Percentiles rank a stretch among this genome's conserved stretches.
Evolutionary conservation across 2,797 vertebrate species (phyloP).

Genomic region (Enteromius thamalakanensis): DNA sequence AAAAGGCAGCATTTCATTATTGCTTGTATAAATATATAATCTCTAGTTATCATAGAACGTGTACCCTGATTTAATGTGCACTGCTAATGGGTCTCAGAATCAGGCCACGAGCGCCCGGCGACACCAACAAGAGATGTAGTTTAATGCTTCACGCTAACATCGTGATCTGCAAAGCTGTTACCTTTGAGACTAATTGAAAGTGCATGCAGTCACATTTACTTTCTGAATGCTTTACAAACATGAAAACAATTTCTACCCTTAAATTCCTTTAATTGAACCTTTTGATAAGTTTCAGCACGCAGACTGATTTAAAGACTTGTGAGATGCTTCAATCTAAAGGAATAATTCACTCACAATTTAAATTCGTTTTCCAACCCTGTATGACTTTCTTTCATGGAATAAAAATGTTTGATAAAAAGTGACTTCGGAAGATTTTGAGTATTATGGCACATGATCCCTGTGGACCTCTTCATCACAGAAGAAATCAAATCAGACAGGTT

Average conservation of each 20-base stretch:
- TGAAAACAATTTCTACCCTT: background rate
- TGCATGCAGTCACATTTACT: slow-evolving; percentile 67
- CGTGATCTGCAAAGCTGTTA: slow-evolving; percentile 4
- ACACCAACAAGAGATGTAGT: slow-evolving; percentile 5
- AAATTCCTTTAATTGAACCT: background rate
- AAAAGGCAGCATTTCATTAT: slow-evolving; percentile 72
- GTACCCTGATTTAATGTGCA: slow-evolving; percentile 56
- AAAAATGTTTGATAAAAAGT: background rate
- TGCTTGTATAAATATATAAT: slow-evolving; percentile 79
- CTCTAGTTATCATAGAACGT: slow-evolving; percentile 60
- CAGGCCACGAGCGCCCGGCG: background rate
- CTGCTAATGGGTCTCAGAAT: slow-evolving; percentile 50
- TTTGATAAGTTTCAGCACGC: background rate
- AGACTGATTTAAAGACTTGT: background rate
- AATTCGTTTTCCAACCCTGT: background rate
- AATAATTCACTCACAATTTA: background rate
- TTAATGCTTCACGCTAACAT: background rate
- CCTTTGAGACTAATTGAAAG: slow-evolving; percentile 60
- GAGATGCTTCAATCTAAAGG: background rate
- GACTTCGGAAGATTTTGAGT: background rate
- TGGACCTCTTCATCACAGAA: background rate
- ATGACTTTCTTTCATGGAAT: background rate
- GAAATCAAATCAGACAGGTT: background rate
- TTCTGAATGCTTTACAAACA: slow-evolving; percentile 52
- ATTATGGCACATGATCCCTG: background rate